A percentile compares a stretch with the other conserved stretches of the same genome.
Conservation (phyloP, 2,888 invertebrate genomes). For the Pristionchus fissidentatus region DNA sequence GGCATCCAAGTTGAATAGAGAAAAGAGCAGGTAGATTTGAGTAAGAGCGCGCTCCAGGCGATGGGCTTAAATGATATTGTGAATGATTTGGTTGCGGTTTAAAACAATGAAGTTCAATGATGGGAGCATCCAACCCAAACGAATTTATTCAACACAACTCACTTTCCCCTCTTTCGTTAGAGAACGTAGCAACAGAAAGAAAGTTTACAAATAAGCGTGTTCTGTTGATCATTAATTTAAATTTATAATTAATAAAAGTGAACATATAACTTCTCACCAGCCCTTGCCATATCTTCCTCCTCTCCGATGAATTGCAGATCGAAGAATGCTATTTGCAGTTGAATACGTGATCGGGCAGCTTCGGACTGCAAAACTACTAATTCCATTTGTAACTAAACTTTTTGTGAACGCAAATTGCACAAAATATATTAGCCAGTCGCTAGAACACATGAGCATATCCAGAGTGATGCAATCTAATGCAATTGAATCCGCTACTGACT, state of each 20-base stretch:
- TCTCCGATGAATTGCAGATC: conserved; percentile 39
- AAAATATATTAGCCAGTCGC: no score
- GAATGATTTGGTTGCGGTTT: not conserved
- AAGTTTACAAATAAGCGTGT: no score
- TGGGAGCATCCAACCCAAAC: not conserved
- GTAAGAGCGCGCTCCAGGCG: conserved; percentile 2
- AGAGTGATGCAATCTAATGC: no score
- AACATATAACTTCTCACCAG: not conserved
- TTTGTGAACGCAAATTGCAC: no score
- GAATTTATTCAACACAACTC: not conserved
- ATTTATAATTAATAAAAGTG: not conserved
- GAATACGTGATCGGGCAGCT: not conserved
- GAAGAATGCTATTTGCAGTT: conserved; percentile 34
- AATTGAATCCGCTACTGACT: no score
- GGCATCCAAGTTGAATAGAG: not conserved
- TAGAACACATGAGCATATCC: no score
- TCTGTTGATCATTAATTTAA: no score
- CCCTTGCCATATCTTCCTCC: not conserved
- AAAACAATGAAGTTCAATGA: not conserved
- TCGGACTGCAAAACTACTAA: not conserved
- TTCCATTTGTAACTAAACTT: not conserved
- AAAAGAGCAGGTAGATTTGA: conserved; percentile 15
- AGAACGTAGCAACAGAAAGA: no score
- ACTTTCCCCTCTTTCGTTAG: no score
- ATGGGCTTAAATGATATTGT: not conserved